Evolutionary conservation across 2,113 vertebrate species (phyloP).

Genomic region (Saccopteryx bilineata): DNA sequence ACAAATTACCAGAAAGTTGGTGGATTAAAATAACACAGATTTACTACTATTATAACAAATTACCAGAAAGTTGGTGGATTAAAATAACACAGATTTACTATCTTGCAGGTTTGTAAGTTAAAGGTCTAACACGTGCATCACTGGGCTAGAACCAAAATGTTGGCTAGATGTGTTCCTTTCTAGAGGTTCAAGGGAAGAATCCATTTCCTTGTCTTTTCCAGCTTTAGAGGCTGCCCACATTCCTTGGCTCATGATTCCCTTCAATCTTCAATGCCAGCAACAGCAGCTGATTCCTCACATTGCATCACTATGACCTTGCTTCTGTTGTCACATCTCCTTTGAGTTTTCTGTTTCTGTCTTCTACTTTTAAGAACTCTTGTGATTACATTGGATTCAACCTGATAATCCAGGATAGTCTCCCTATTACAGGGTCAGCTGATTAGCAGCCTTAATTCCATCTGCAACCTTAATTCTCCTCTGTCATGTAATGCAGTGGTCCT

Average conservation of each 20-base stretch:
- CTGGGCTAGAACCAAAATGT: not conserved
- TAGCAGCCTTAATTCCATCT: constrained; percentile 15
- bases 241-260: not conserved
- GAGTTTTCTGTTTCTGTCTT: constrained; percentile 24
- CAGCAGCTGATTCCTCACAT: not conserved
- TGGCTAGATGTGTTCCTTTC: not conserved
- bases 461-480: not conserved
- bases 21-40: not conserved
- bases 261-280: not conserved
- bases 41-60: constrained; percentile 41
- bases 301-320: not conserved
- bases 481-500: not conserved
- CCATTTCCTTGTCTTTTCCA: not conserved
- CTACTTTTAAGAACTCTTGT: not conserved
- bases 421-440: constrained; percentile 35
- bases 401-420: constrained; percentile 7
- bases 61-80: not conserved
- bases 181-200: not conserved
- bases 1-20: constrained; percentile 1
- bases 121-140: not conserved
- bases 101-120: constrained; percentile 28
- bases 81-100: constrained; percentile 1
- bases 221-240: not conserved
- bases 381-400: not conserved
- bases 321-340: constrained; percentile 28